A percentile compares a stretch with the other conserved stretches of the same genome.
Evolutionary conservation across 1,140 invertebrate genomes (phyloP).

Genomic region (Neoseiulus cucumeris): DNA sequence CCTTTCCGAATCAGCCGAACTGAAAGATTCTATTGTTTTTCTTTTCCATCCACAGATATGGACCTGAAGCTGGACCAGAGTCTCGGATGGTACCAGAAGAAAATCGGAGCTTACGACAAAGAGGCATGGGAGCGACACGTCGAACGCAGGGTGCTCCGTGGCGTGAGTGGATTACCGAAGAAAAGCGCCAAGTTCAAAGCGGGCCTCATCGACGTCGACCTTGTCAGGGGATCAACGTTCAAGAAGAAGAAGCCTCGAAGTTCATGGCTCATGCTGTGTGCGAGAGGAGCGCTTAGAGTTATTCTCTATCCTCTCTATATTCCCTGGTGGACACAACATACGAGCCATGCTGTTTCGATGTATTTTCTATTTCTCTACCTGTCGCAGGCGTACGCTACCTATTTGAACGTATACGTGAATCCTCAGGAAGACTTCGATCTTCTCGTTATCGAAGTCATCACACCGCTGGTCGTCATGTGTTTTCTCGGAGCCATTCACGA

Average conservation of each 20-base stretch:
- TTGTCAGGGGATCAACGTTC: constrained; percentile 48
- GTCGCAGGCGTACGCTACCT: constrained; percentile 46
- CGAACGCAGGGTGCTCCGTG: constrained; percentile 63
- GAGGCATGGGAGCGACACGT: constrained; percentile 87
- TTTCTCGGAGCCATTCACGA: constrained; percentile 66
- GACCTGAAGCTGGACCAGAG: constrained; percentile 8
- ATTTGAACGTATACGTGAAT: not conserved
- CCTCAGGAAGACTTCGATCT: constrained; percentile 22
- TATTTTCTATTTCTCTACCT: constrained; percentile 52
- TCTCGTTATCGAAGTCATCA: constrained; percentile 41
- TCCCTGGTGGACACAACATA: constrained; percentile 72
- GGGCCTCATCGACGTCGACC: constrained; percentile 82
- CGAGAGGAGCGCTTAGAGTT: constrained; percentile 34
- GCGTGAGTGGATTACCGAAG: constrained; percentile 60
- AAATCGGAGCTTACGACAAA: constrained; percentile 83
- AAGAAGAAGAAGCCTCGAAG: constrained; percentile 29
- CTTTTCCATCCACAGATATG: not conserved
- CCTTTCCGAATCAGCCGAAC: too few relatives aligned
- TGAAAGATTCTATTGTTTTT: too few relatives aligned
- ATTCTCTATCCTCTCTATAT: constrained; percentile 58
- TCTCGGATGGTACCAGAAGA: constrained; percentile 19
- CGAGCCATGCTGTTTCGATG: constrained; percentile 46
- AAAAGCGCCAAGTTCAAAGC: constrained; percentile 68
- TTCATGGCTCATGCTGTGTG: constrained; percentile 1
- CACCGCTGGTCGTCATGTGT: constrained; percentile 57